Conservation (phyloP, 2,113 vertebrate species). For the Regulus satrapa region DNA sequence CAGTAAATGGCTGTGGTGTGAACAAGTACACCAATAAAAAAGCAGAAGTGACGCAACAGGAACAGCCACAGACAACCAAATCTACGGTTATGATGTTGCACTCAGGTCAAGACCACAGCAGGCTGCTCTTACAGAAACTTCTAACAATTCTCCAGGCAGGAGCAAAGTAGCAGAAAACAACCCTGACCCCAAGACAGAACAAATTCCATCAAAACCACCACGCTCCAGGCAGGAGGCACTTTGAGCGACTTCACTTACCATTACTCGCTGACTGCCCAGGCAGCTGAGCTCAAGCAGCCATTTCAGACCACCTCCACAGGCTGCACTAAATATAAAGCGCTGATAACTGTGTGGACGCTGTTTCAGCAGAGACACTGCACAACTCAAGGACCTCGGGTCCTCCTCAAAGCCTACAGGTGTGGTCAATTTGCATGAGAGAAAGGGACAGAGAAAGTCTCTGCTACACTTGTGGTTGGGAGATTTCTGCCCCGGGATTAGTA, state of each 20-base stretch:
- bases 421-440: background rate
- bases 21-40: background rate
- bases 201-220: background rate
- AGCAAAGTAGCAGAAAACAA: background rate
- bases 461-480: background rate
- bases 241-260: background rate
- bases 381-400: background rate
- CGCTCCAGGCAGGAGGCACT: background rate
- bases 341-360: background rate
- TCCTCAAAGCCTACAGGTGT: background rate
- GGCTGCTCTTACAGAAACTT: background rate
- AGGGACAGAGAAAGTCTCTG: background rate
- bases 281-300: background rate
- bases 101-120: background rate
- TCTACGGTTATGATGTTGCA: background rate
- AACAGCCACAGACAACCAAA: background rate
- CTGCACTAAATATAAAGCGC: slow-evolving; percentile 25
- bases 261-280: background rate
- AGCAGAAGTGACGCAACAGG: slow-evolving; percentile 18
- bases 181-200: background rate
- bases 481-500: background rate
- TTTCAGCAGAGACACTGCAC: background rate
- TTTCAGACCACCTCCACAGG: background rate
- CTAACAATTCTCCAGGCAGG: background rate
- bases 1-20: background rate